Conservation (phyloP, 92 coral and sea anemone species). For the Parazoanthus atlanticus region DNA sequence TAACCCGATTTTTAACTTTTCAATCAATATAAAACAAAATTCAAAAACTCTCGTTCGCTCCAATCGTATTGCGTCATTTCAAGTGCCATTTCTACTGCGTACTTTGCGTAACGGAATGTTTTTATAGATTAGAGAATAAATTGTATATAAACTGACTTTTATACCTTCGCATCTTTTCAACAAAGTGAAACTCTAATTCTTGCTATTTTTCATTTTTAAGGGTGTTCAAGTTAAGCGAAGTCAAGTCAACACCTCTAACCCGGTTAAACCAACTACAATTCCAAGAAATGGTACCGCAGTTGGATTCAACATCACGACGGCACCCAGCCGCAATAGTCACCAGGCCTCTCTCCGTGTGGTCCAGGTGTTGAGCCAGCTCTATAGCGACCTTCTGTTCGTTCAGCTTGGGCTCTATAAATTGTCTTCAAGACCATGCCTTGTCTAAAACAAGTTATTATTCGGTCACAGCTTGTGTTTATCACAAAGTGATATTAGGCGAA, state of each 20-base stretch:
- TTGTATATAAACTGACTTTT: too few species aligned
- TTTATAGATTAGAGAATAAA: too few species aligned
- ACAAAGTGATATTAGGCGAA: neutral
- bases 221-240: neutral
- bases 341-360: slow-evolving; percentile 14
- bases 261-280: neutral
- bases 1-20: too few species aligned
- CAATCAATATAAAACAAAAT: too few species aligned
- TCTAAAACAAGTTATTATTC: neutral
- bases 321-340: neutral
- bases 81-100: too few species aligned
- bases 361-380: slow-evolving; percentile 10
- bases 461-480: neutral
- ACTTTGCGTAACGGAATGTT: too few species aligned
- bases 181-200: neutral
- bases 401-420: neutral
- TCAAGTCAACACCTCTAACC: neutral
- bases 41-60: too few species aligned
- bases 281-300: neutral
- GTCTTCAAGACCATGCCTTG: slow-evolving; percentile 12
- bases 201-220: neutral
- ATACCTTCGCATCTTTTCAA: neutral
- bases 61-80: too few species aligned
- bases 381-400: slow-evolving; percentile 6
- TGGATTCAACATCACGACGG: neutral